phyloP scores from a whole-genome alignment of 2,888 invertebrate genomes.

The Emmelina monodactyla region DNA sequence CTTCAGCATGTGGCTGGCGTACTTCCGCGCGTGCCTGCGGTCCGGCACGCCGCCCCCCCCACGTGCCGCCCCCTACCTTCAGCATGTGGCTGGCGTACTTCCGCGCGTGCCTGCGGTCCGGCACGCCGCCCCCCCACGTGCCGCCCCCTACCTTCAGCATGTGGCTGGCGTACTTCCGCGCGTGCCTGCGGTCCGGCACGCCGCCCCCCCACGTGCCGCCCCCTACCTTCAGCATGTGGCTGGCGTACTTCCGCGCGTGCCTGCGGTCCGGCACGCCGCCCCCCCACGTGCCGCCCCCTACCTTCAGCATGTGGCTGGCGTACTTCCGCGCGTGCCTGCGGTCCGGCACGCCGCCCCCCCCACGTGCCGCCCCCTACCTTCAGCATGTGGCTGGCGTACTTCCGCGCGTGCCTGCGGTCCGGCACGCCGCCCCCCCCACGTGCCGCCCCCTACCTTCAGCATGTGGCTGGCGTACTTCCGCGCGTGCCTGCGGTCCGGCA shows the following conservation, averaged over 20 bases:
- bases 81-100: slow-evolving; percentile 96
- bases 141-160: slow-evolving; percentile 85
- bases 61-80: no score
- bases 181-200: slow-evolving; percentile 91
- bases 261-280: slow-evolving; percentile 93
- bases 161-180: slow-evolving; percentile 94
- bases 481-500: slow-evolving; percentile 92
- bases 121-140: slow-evolving; percentile 92
- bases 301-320: slow-evolving; percentile 91
- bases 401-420: slow-evolving; percentile 93
- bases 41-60: slow-evolving; percentile 94
- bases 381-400: slow-evolving; percentile 94
- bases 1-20: slow-evolving; percentile 92
- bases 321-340: slow-evolving; percentile 95
- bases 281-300: no score
- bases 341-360: slow-evolving; percentile 92
- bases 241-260: slow-evolving; percentile 96
- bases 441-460: slow-evolving; percentile 81
- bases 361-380: no score
- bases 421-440: slow-evolving; percentile 92
- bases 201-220: no score
- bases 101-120: slow-evolving; percentile 91
- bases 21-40: slow-evolving; percentile 93
- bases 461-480: slow-evolving; percentile 96
- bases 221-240: slow-evolving; percentile 86